phyloP scores from a whole-genome alignment of 2,888 invertebrate genomes.

The Hypsopygia costalis region DNA sequence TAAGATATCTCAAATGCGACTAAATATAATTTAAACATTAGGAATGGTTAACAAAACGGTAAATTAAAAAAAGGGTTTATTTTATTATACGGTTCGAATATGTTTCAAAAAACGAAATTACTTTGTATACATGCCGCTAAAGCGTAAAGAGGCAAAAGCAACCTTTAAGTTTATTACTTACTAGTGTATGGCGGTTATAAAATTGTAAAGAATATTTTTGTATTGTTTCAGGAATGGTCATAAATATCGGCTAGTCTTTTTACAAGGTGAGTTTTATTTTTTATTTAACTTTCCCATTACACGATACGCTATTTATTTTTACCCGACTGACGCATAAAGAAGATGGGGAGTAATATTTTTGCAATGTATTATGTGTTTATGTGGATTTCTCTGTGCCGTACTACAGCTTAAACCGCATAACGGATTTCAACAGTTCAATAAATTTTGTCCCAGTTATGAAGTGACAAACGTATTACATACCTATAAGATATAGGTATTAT shows the following conservation, averaged over 20 bases:
- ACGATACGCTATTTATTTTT: no score
- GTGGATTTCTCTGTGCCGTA: no score
- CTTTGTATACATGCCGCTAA: conserved; percentile 28
- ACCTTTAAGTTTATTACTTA: conserved; percentile 16
- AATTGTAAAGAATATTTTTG: conserved; percentile 4
- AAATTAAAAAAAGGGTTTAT: conserved; percentile 29
- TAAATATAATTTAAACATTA: conserved; percentile 2
- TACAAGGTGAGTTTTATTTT: no score
- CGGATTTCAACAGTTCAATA: no score
- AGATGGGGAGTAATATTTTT: no score
- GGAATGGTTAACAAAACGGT: neutral
- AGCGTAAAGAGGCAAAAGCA: conserved; percentile 13
- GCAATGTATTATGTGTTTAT: no score
- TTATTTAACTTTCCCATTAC: no score
- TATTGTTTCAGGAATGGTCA: conserved; percentile 13
- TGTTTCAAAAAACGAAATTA: conserved; percentile 7
- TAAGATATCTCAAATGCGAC: conserved; percentile 1
- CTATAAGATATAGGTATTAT: no score
- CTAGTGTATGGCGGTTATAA: conserved; percentile 2
- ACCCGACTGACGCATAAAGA: no score
- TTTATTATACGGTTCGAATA: conserved; percentile 28
- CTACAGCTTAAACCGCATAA: no score
- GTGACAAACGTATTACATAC: no score
- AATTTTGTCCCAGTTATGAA: no score
- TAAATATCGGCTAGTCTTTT: neutral